These are phyloP conservation scores for Cacatua alba DNA, from an alignment of 2,113 vertebrate species.

Conservation along the genomic window DNA sequence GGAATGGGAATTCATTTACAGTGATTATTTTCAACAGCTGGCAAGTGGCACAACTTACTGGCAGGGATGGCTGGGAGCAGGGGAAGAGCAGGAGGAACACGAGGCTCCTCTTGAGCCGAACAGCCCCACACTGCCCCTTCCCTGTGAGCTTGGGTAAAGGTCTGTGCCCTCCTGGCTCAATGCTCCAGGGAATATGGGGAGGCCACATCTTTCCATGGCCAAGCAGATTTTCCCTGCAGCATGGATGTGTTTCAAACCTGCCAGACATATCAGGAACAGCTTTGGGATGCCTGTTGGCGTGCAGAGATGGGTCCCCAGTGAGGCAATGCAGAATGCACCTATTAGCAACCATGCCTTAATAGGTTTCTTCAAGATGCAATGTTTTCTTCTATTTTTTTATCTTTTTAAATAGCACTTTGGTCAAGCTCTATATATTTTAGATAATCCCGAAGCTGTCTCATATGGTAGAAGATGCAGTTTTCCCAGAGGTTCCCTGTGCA, in stretches of 20 bases:
- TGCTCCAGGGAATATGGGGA: rapidly evolving
- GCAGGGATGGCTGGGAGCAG: neutral
- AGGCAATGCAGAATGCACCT: neutral
- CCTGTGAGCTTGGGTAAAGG: neutral
- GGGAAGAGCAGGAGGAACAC: neutral
- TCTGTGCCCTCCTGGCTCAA: neutral
- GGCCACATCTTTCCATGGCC: rapidly evolving
- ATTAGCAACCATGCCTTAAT: neutral
- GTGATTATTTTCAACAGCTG: conserved; percentile 66
- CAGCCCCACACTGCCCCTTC: neutral
- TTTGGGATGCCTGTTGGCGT: neutral
- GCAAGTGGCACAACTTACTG: conserved; percentile 34
- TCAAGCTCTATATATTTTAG: neutral
- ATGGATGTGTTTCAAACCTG: neutral
- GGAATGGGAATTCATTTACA: conserved; percentile 68
- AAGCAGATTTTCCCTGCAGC: rapidly evolving
- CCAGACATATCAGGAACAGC: neutral
- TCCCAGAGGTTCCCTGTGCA: neutral
- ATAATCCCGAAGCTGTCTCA: neutral
- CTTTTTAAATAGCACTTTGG: neutral
- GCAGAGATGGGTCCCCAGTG: neutral
- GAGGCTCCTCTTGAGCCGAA: neutral
- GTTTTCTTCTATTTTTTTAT: neutral
- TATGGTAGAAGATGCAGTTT: neutral
- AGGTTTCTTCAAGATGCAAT: neutral